A percentile compares a stretch with the other conserved stretches of the same genome.
These are phyloP conservation scores for Vesta saturnalis DNA, from an alignment of 2,888 invertebrate genomes.

Conservation along the genomic window DNA sequence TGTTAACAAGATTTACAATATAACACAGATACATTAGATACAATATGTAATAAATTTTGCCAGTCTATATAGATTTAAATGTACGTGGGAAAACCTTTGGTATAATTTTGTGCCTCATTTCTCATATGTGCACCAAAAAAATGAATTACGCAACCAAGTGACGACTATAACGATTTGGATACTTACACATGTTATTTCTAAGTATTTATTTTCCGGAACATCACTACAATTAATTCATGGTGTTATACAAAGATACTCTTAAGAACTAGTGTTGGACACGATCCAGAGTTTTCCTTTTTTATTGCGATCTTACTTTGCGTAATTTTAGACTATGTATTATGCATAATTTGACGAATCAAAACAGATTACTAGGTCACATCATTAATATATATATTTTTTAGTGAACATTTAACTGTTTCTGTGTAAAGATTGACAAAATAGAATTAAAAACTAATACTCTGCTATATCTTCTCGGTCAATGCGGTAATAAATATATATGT, in stretches of 20 bases:
- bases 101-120: constrained; percentile 11
- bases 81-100: neutral
- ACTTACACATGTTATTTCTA: constrained; percentile 13
- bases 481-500: too few relatives aligned
- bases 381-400: too few relatives aligned
- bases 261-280: constrained; percentile 2
- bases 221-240: constrained; percentile 9
- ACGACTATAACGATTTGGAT: constrained; percentile 9
- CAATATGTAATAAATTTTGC: constrained; percentile 12
- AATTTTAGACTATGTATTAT: neutral
- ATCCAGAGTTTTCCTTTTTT: neutral
- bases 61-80: constrained; percentile 7
- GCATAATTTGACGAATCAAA: neutral
- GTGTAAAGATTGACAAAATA: too few relatives aligned
- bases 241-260: constrained; percentile 10
- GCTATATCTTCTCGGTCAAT: too few relatives aligned
- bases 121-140: constrained; percentile 6
- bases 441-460: neutral
- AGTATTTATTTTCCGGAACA: constrained; percentile 13
- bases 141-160: constrained; percentile 9
- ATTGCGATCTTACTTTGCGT: neutral
- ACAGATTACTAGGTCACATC: neutral
- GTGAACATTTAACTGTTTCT: too few relatives aligned
- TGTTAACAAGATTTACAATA: constrained; percentile 6
- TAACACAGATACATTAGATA: neutral